Base-by-base conservation (phyloP, 2,113 vertebrate species). In the Eptesicus fuscus region DNA sequence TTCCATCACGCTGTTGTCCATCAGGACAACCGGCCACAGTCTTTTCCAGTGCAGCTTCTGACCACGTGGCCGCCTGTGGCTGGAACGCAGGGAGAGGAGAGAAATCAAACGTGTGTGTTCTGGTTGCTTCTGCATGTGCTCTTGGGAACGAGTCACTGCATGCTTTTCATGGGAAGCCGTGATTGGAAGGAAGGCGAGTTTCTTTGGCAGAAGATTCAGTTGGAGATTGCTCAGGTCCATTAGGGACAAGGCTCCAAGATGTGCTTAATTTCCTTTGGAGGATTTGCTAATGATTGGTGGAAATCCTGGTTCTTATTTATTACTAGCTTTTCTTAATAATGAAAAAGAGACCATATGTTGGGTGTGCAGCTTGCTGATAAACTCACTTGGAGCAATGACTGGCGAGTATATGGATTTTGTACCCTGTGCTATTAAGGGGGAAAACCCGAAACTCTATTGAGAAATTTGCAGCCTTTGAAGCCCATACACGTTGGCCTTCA, bases 1-100 rank as follows among this genome's bases (percentile, higher is more conserved):
- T 98, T 91, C 74, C 83, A 96, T 97, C 95, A 91, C 97, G 95
- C 88, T 80, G 53, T 79, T 37, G 4, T 96, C 88, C 90, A 1
- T 95, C 80, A 96, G 96, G 95, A 95, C 90, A 96, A 65, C 95
- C 97, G 97, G 56, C 32, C 93, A 80, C 94, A 71, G 85, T 95
- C 80, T 97, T 96, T 91, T 74, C 96, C 80, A 90, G 3, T 84
- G 90, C 90, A 61, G 94, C 40, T 40, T 10, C 73, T 40, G 96
- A 70, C 70, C 44, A 22, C 44, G 14, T 9, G 87, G 56, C 5
- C 88, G 97, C 97, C 93, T 83, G 90, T 16, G 88, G 23, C 88
- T 96, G 96, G 92, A 94, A 94, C 92, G 76, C 93, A 94, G 88
- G 59, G 30, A 96, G 88, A 95, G 65, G 73, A 84, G 23, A 94